These are phyloP conservation scores for Pangasianodon gigas DNA, from an alignment of 2,113 vertebrate species.

Conservation along the genomic window DNA sequence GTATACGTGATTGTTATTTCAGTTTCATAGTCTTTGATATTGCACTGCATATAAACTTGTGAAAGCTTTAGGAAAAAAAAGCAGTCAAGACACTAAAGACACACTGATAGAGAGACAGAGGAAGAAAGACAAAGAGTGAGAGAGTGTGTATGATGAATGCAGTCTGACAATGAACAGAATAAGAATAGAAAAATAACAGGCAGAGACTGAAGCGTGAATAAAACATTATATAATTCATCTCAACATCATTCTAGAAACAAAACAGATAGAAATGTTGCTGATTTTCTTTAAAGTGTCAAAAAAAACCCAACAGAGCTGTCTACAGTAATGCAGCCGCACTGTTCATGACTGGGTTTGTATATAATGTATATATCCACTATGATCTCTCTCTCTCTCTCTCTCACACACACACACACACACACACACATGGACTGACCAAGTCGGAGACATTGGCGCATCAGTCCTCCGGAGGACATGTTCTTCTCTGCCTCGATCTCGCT, in stretches of 20 bases:
- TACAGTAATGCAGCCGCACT: neutral
- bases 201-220: neutral
- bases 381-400: neutral
- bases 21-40: neutral
- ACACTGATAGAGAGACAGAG: slow-evolving; percentile 19
- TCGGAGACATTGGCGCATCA: slow-evolving; percentile 96
- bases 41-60: neutral
- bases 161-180: neutral
- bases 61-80: neutral
- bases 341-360: neutral
- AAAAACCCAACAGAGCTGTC: neutral
- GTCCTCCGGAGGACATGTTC: slow-evolving; percentile 97
- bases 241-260: neutral
- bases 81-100: neutral
- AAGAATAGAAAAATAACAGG: neutral
- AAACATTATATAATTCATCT: neutral
- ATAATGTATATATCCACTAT: neutral
- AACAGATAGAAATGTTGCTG: neutral
- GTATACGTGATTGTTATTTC: neutral
- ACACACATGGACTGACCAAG: slow-evolving; percentile 75
- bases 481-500: slow-evolving; percentile 98
- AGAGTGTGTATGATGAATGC: neutral
- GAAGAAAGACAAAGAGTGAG: neutral
- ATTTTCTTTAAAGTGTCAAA: neutral
- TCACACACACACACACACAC: slow-evolving; percentile 3